These are phyloP conservation scores for Lucilia sericata DNA, from an alignment of 1,140 invertebrate genomes.

Conservation along the genomic window DNA sequence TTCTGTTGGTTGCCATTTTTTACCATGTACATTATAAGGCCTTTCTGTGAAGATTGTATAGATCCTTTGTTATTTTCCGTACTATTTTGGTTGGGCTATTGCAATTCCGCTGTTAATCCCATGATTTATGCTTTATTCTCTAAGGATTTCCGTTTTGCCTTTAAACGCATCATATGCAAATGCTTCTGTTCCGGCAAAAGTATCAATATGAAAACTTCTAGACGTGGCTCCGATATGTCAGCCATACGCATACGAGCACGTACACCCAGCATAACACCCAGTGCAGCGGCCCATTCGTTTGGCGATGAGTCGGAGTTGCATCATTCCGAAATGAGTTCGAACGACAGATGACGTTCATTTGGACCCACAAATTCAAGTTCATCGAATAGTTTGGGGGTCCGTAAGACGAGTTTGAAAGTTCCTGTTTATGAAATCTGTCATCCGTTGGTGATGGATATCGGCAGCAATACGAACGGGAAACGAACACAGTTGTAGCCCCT, in stretches of 20 bases:
- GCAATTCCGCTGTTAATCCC: constrained; percentile 90
- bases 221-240: constrained; percentile 77
- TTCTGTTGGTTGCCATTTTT: constrained; percentile 93
- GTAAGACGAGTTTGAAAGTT: constrained; percentile 63
- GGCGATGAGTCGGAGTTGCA: constrained; percentile 71
- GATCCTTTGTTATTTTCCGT: constrained; percentile 81
- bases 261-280: constrained; percentile 69
- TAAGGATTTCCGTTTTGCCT: constrained; percentile 85
- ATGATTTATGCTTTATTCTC: constrained; percentile 91
- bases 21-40: constrained; percentile 84
- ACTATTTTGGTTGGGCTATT: constrained; percentile 92
- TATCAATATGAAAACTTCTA: constrained; percentile 62
- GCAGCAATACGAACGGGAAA: constrained; percentile 40
- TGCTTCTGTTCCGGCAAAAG: constrained; percentile 68
- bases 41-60: constrained; percentile 78
- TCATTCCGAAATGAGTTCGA: constrained; percentile 68
- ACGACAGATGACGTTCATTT: constrained; percentile 72
- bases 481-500: constrained; percentile 61
- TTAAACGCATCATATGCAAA: constrained; percentile 80
- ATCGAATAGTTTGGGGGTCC: constrained; percentile 64
- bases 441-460: constrained; percentile 65
- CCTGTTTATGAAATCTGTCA: constrained; percentile 66
- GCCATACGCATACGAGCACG: constrained; percentile 71
- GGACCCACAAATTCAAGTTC: constrained; percentile 65
- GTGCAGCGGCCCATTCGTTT: constrained; percentile 67